Evolutionary conservation across 1,140 invertebrate species (phyloP).

Genomic region (Acromyrmex heyeri): DNA sequence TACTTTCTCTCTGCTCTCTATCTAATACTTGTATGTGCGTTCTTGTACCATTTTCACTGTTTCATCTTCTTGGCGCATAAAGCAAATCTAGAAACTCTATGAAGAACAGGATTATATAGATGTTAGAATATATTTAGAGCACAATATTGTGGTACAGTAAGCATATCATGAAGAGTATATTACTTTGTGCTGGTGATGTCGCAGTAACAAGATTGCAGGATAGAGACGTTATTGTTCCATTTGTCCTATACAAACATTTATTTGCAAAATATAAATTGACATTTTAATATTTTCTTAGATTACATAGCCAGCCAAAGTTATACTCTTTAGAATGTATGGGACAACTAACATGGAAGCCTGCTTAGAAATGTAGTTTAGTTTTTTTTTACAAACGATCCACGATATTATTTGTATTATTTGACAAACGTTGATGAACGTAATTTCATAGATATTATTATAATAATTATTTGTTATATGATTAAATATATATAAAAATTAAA

Average conservation of each 20-base stretch:
- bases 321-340: conserved; percentile 57
- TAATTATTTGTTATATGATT: conserved; percentile 13
- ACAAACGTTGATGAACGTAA: not conserved
- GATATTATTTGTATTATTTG: conserved; percentile 19
- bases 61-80: conserved; percentile 74
- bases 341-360: conserved; percentile 74
- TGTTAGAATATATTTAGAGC: conserved; percentile 78
- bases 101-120: conserved; percentile 70
- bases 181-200: conserved; percentile 59
- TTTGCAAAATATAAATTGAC: not conserved
- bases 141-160: conserved; percentile 68
- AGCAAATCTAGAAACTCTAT: conserved; percentile 65
- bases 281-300: not conserved
- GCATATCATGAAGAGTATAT: conserved; percentile 56
- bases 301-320: conserved; percentile 57
- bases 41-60: conserved; percentile 81
- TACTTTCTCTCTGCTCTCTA: conserved; percentile 84
- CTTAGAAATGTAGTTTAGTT: conserved; percentile 77
- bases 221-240: not conserved
- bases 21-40: conserved; percentile 85
- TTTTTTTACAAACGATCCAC: conserved; percentile 40
- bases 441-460: conserved; percentile 10
- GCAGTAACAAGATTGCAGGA: not conserved
- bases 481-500: not conserved
- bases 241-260: not conserved